These are phyloP conservation scores for Campodea augens DNA, from an alignment of 1,140 invertebrate species.

Conservation along the genomic window DNA sequence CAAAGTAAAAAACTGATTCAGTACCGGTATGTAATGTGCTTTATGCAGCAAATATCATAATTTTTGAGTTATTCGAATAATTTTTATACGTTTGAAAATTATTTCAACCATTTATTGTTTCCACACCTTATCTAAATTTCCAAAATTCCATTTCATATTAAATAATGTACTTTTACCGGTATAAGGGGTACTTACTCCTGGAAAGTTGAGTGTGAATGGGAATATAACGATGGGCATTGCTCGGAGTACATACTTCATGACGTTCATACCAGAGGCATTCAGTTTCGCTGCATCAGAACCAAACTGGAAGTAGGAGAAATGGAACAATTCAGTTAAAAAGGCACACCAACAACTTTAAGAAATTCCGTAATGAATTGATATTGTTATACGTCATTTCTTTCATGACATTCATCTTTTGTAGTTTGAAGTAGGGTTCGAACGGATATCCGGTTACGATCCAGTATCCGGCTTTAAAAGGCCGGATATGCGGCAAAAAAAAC, in stretches of 20 bases:
- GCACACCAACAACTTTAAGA: neutral
- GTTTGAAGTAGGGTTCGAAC: too few species aligned
- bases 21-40: neutral
- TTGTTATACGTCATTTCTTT: too few species aligned
- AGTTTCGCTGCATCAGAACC: conserved; percentile 55
- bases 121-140: neutral
- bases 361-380: conserved; percentile 1
- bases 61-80: too few species aligned
- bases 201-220: conserved; percentile 71
- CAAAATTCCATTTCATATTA: conserved; percentile 3
- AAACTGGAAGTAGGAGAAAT: conserved; percentile 27
- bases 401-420: too few species aligned
- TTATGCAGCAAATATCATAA: neutral
- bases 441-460: too few species aligned
- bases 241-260: conserved; percentile 51
- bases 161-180: neutral
- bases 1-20: neutral
- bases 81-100: too few species aligned
- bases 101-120: neutral
- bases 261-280: conserved; percentile 36
- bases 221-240: conserved; percentile 61
- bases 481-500: too few species aligned
- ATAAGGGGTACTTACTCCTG: conserved; percentile 38
- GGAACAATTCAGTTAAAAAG: too few species aligned
- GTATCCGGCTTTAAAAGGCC: too few species aligned